Evolutionary conservation across 2,888 invertebrate species (phyloP).

Genomic region (Omphaloscelis lunosa): DNA sequence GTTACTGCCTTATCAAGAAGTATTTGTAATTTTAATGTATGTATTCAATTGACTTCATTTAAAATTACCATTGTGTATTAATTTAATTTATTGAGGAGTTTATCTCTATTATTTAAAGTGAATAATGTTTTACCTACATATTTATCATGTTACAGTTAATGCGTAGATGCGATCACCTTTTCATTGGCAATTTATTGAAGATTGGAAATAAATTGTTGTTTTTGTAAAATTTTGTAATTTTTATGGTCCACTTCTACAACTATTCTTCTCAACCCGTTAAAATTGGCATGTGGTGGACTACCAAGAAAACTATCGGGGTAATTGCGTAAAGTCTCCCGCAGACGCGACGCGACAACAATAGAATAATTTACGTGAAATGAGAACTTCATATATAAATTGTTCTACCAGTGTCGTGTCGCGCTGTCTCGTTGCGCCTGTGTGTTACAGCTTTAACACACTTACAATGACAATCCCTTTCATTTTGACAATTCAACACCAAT

Average conservation of each 20-base stretch:
- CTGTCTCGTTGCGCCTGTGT: too few relatives aligned
- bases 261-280: too few relatives aligned
- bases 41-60: conserved; percentile 10
- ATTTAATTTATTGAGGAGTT: not conserved
- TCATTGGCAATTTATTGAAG: not conserved
- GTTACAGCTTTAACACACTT: not conserved
- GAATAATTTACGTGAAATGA: too few relatives aligned
- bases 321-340: not conserved
- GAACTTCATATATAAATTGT: too few relatives aligned
- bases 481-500: not conserved
- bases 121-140: not conserved
- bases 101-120: not conserved
- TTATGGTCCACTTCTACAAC: not conserved
- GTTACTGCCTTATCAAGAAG: conserved; percentile 5
- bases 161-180: too few relatives aligned
- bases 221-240: not conserved
- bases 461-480: not conserved
- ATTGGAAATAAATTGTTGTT: not conserved
- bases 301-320: not conserved
- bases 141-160: not conserved
- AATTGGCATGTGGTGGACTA: not conserved
- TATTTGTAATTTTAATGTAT: not conserved
- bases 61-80: conserved; percentile 2
- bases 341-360: too few relatives aligned
- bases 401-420: too few relatives aligned